phyloP scores from a whole-genome alignment of 2,113 vertebrate species.

The Dolichotis patagonum region DNA sequence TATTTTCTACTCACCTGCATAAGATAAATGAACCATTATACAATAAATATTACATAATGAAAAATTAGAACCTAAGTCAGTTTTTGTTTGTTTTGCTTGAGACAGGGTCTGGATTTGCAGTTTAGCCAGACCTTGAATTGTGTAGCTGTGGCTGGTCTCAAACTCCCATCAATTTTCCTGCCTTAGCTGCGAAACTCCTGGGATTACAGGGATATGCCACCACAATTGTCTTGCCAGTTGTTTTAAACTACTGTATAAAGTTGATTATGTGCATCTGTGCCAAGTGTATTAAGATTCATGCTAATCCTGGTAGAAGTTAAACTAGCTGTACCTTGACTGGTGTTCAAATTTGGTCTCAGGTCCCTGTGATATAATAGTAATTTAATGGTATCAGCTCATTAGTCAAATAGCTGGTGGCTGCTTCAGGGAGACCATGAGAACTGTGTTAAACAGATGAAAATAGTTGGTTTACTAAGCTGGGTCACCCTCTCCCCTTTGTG shows the following conservation, averaged over 20 bases:
- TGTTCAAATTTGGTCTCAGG: slow-evolving; percentile 31
- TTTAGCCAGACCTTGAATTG: background rate
- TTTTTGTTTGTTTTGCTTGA: background rate
- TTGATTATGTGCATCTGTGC: background rate
- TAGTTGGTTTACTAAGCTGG: slow-evolving; percentile 27
- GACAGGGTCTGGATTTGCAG: background rate
- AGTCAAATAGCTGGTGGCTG: background rate
- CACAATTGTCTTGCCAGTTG: background rate
- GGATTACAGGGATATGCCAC: background rate
- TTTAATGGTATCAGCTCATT: slow-evolving; percentile 38
- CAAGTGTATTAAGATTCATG: slow-evolving; percentile 9
- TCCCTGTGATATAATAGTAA: slow-evolving; percentile 15
- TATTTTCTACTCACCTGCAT: background rate
- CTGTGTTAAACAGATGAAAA: slow-evolving; percentile 44
- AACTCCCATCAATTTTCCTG: background rate
- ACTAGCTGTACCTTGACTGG: background rate
- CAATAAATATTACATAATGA: background rate
- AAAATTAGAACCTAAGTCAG: slow-evolving; percentile 23
- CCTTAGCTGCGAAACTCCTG: background rate
- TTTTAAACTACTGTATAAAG: slow-evolving; percentile 14
- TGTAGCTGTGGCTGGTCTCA: background rate
- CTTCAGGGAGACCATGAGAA: slow-evolving; percentile 16
- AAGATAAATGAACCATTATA: background rate
- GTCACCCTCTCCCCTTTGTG: background rate
- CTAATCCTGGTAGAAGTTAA: slow-evolving; percentile 21